Percentiles rank a stretch among this genome's conserved stretches.
Evolutionary conservation across 2,888 invertebrate species (phyloP).

Genomic region (Shargacucullia verbasci): DNA sequence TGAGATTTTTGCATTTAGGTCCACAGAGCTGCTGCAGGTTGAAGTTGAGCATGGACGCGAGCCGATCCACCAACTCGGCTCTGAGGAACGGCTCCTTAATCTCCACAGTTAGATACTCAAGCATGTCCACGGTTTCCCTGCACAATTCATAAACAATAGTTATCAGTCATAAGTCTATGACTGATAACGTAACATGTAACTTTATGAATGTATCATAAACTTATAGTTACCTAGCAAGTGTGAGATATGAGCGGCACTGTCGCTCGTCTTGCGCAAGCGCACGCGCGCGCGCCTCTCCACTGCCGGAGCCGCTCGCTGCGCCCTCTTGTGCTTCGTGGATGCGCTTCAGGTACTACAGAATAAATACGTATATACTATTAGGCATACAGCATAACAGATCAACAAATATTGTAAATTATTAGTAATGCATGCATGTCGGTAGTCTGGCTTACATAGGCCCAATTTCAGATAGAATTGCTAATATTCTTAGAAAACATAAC

Average conservation of each 20-base stretch:
- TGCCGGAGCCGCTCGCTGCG: conserved; percentile 88
- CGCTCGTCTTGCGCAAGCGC: conserved; percentile 95
- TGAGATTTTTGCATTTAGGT: conserved; percentile 97
- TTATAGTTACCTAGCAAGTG: conserved; percentile 90
- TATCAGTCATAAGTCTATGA: no score
- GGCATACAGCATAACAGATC: not conserved
- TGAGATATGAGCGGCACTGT: conserved; percentile 96
- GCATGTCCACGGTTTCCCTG: conserved; percentile 99
- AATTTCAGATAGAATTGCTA: no score
- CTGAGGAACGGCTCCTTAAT: conserved; percentile 98
- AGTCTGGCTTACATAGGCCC: no score
- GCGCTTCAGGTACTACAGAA: conserved; percentile 93
- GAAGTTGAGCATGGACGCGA: conserved; percentile 99
- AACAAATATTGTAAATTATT: no score
- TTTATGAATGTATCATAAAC: no score
- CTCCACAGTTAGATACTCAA: conserved; percentile 98
- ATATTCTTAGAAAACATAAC: no score
- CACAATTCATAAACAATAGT: conserved; percentile 4
- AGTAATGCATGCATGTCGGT: no score
- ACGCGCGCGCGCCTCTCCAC: conserved; percentile 93
- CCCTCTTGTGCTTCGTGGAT: conserved; percentile 96
- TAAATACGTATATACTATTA: no score
- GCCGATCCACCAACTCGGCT: conserved; percentile 96
- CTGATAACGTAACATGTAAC: no score
- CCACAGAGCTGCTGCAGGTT: conserved; percentile 99